These are phyloP conservation scores for Hapalemur alaotrensis DNA, from an alignment of 2,797 vertebrate species.

Conservation along the genomic window DNA sequence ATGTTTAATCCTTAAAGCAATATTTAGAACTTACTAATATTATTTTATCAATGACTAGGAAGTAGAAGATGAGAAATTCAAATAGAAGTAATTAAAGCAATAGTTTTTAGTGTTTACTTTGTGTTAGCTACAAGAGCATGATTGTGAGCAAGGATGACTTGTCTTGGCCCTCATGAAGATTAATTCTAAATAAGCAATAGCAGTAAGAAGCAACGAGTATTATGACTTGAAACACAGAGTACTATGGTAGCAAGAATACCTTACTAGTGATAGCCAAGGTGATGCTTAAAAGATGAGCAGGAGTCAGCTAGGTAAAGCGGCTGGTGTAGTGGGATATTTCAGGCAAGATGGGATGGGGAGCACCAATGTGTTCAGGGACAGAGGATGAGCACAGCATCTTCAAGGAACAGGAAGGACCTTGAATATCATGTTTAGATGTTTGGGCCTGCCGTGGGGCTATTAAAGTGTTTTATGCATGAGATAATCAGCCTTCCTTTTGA, in stretches of 20 bases:
- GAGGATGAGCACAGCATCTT: neutral
- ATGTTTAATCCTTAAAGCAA: neutral
- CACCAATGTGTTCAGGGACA: neutral
- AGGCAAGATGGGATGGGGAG: neutral
- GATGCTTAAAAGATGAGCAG: neutral
- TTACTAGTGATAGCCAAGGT: neutral
- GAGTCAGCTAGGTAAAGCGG: neutral
- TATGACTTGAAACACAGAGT: neutral
- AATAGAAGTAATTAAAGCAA: neutral
- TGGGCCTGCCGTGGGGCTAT: neutral
- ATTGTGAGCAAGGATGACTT: neutral
- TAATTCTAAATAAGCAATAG: neutral
- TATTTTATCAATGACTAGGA: neutral
- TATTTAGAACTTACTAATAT: neutral
- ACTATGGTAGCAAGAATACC: neutral
- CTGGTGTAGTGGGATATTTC: accelerated
- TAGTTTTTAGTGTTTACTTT: neutral
- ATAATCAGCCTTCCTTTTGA: neutral
- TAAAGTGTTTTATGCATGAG: neutral
- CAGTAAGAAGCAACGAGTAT: neutral
- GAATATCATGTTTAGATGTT: neutral
- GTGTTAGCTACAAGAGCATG: neutral
- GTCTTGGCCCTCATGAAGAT: neutral
- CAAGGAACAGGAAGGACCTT: neutral
- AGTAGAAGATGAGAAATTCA: neutral